phyloP scores from a whole-genome alignment of 2,113 vertebrate genomes.

The Lathamus discolor region DNA sequence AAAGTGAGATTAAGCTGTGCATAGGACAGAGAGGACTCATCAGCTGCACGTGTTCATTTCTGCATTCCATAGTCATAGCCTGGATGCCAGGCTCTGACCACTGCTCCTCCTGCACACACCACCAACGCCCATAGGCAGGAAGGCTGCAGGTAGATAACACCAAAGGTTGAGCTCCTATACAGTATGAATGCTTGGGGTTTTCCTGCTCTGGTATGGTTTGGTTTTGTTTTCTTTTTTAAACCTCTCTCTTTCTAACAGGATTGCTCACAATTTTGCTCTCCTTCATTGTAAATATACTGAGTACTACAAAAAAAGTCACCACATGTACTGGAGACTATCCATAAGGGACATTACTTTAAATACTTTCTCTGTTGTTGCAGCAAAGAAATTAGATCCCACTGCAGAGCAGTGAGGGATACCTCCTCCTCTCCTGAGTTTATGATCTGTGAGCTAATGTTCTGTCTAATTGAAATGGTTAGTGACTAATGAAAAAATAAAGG shows the following conservation, averaged over 20 bases:
- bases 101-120: background rate
- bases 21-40: background rate
- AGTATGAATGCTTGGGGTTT: background rate
- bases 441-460: slow-evolving; percentile 31
- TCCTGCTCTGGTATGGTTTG: background rate
- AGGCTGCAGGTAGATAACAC: background rate
- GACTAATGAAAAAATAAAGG: slow-evolving; percentile 30
- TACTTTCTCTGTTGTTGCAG: background rate
- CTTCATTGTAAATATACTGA: slow-evolving; percentile 1
- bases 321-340: background rate
- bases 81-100: background rate
- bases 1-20: background rate
- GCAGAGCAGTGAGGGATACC: background rate
- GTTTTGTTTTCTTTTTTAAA: background rate
- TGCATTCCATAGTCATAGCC: background rate
- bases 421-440: slow-evolving; percentile 25
- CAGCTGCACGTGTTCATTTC: background rate
- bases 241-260: background rate
- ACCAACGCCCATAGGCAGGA: background rate
- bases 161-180: background rate
- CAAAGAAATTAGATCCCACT: slow-evolving; percentile 1
- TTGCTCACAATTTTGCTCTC: background rate
- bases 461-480: slow-evolving; percentile 15
- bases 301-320: background rate
- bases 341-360: slow-evolving; percentile 19